Conservation (phyloP, 2,113 vertebrate genomes). For the Callipepla californica region DNA sequence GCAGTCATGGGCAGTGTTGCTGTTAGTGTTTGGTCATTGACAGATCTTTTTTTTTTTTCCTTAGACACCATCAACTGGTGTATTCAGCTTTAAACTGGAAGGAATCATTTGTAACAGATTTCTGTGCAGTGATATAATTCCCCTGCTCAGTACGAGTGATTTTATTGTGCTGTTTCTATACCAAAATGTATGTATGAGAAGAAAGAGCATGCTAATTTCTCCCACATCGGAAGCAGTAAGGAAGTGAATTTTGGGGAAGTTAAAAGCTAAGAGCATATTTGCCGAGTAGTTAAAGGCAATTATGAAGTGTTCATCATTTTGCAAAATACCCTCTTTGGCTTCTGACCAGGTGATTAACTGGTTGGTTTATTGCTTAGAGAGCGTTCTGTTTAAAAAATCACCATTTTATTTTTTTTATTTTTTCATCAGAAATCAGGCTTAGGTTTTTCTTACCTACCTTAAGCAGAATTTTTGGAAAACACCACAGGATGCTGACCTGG, state of each 20-base stretch:
- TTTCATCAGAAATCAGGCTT: neutral
- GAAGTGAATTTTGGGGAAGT: neutral
- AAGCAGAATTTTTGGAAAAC: neutral
- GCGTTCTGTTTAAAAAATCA: neutral
- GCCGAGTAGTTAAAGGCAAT: neutral
- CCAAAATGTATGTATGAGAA: neutral
- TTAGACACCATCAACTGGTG: neutral
- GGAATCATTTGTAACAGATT: slow-evolving; percentile 4
- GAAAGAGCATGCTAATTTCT: neutral
- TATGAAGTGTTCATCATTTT: neutral
- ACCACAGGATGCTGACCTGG: neutral
- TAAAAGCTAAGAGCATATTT: neutral
- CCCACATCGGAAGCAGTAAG: neutral
- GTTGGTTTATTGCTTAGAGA: neutral
- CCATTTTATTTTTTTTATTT: neutral
- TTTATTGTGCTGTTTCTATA: neutral
- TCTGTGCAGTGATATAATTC: neutral
- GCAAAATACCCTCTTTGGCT: neutral
- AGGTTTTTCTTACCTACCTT: neutral
- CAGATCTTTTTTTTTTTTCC: neutral
- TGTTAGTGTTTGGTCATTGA: neutral
- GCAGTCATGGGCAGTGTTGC: neutral
- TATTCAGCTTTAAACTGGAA: neutral
- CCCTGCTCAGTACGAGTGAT: neutral
- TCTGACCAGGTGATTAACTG: neutral